These are phyloP conservation scores for Conger conger DNA, from an alignment of 2,113 vertebrate genomes.

Conservation along the genomic window DNA sequence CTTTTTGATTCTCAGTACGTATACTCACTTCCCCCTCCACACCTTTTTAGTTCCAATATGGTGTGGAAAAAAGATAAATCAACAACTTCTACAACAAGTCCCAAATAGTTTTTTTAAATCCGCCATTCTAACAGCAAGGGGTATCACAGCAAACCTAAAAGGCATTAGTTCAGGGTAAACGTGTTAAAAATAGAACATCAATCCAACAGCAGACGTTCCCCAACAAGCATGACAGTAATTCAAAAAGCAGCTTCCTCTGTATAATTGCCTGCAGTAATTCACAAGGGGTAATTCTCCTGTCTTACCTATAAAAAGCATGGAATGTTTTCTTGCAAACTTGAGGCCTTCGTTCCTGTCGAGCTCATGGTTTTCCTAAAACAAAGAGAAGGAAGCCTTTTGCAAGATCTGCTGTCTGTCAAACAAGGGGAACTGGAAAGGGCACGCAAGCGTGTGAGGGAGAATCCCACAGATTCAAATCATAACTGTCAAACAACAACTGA, in stretches of 20 bases:
- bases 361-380: conserved; percentile 85
- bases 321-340: conserved; percentile 96
- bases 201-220: conserved; percentile 36
- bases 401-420: not conserved
- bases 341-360: conserved; percentile 94
- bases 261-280: conserved; percentile 40
- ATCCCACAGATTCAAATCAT: not conserved
- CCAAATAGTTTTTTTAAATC: not conserved
- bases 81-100: not conserved
- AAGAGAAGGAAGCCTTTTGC: conserved; percentile 31
- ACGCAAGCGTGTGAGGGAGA: not conserved
- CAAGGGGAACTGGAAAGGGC: not conserved
- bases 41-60: not conserved
- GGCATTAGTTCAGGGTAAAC: conserved; percentile 14
- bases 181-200: conserved; percentile 51
- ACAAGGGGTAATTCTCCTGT: conserved; percentile 16
- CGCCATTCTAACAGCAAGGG: not conserved
- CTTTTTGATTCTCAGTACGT: not conserved
- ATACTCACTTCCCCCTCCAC: not conserved
- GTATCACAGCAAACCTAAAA: conserved; percentile 13
- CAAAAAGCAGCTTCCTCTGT: conserved; percentile 39
- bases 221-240: conserved; percentile 42
- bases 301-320: conserved; percentile 95
- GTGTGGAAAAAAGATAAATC: not conserved
- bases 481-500: not conserved